phyloP scores from a whole-genome alignment of 2,888 invertebrate species.

The Agonopterix alstromeriana region DNA sequence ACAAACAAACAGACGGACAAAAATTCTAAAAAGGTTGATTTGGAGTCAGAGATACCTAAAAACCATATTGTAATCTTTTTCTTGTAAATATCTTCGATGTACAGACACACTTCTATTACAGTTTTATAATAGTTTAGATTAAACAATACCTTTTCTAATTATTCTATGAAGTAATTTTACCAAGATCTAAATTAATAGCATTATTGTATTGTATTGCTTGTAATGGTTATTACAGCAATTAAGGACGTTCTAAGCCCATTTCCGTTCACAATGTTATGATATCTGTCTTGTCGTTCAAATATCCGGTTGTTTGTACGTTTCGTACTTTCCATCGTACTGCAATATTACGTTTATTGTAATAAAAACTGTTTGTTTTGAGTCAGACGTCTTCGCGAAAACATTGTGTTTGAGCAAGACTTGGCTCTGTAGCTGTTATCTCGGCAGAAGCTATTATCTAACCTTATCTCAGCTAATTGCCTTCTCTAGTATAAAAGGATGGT shows the following conservation, averaged over 20 bases:
- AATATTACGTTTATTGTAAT: constrained; percentile 24
- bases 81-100: too few species aligned
- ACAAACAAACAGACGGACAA: too few species aligned
- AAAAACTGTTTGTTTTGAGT: constrained; percentile 51
- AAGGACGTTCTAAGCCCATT: constrained; percentile 18
- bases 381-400: constrained; percentile 68
- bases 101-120: too few species aligned
- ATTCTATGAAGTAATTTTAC: too few species aligned
- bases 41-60: too few species aligned
- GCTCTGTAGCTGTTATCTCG: constrained; percentile 46
- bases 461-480: constrained; percentile 64
- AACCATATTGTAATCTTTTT: too few species aligned
- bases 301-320: constrained; percentile 48
- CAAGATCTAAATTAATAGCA: too few species aligned
- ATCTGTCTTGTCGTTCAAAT: constrained; percentile 24
- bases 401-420: constrained; percentile 56
- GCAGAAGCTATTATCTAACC: constrained; percentile 58
- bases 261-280: constrained; percentile 31
- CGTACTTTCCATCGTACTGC: constrained; percentile 30
- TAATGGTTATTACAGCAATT: too few species aligned
- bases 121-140: too few species aligned
- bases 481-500: constrained; percentile 56
- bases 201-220: too few species aligned
- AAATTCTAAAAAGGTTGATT: too few species aligned
- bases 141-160: too few species aligned